Evolutionary conservation across 2,113 vertebrate genomes (phyloP).

Genomic region (Tinamus guttatus): DNA sequence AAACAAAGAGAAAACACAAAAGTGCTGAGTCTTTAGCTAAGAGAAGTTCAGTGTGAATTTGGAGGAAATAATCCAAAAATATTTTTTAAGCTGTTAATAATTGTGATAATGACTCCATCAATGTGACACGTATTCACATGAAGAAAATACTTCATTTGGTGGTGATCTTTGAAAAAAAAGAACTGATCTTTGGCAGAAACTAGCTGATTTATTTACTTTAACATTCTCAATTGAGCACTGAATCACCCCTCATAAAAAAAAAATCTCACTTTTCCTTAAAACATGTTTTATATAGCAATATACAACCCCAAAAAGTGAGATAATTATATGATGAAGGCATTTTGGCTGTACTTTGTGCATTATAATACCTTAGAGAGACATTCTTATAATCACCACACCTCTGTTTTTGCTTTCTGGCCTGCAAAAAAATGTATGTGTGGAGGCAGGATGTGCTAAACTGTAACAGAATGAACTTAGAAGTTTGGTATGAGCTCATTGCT

Average conservation of each 20-base stretch:
- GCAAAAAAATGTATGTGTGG: background rate
- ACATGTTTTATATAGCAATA: slow-evolving; percentile 20
- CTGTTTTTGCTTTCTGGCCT: slow-evolving; percentile 8
- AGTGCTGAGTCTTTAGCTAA: background rate
- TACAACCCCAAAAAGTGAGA: slow-evolving; percentile 24
- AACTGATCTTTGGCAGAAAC: slow-evolving; percentile 29
- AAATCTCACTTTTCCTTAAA: slow-evolving; percentile 15
- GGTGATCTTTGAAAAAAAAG: background rate
- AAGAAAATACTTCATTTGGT: slow-evolving; percentile 45
- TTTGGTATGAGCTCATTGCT: background rate
- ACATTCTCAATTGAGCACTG: background rate
- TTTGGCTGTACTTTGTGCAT: slow-evolving; percentile 42
- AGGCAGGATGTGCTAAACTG: background rate
- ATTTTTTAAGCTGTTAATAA: slow-evolving; percentile 19
- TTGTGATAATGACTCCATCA: background rate
- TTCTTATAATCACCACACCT: slow-evolving; percentile 42
- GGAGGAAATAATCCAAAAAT: background rate
- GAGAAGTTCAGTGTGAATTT: background rate
- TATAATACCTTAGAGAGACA: slow-evolving; percentile 21
- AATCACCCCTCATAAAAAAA: background rate
- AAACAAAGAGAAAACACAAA: background rate
- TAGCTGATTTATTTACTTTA: slow-evolving; percentile 12
- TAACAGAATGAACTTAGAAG: background rate
- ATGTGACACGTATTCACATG: background rate
- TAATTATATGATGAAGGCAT: slow-evolving; percentile 52